Evolutionary conservation across 1,140 invertebrate species (phyloP), one percentile per base, ranked within the genome.

Genomic region (Aphaenogaster ashmeadi): DNA sequence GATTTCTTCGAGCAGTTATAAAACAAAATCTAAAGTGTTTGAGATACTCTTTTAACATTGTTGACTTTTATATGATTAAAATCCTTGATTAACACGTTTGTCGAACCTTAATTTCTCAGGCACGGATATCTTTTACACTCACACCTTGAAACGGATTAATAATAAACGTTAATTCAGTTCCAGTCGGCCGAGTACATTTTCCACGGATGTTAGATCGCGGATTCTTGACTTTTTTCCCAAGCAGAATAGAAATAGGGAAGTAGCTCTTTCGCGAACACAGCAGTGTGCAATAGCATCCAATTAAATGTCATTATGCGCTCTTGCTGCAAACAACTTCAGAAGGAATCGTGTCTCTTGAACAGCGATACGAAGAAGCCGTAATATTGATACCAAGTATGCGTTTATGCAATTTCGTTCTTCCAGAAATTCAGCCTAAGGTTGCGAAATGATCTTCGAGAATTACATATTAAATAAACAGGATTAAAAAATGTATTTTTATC

Each of bases 271-370:
- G 38, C 15, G 80, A 77, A 77, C 21, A 72, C 21, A 47, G 21
- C 33, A 44, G 13, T 33, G 6, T 41, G 47, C 47, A 91, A 92
- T 52, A 71, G 85, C 44, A 84, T 67, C 87, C 88, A 92, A 87
- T 92, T 92, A 90, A 92, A 92, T 90, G 88, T 92, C 87, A 89
- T 89, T 92, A 89, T 56, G 33, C 60, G 86, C 60, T 92, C 81
- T 87, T 77, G 67, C 80, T 79, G 75, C 79, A 74, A 89, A 87
- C 87, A 77, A 87, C 75, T 88, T 91, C 86, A 85, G 80, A 89
- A 83, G 69, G 87, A 89, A 88, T 81, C 75, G 69, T 88, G 86
- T 78, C 84, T 88, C 86, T 87, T 83, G n/a, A 54, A 80, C 33
- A 52, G 11, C 75, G 41, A 50, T 50, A 80, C 47, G 78, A 80